A percentile compares a stretch with the other conserved stretches of the same genome.
Conservation (phyloP, 2,888 invertebrate species). For the Acanthosepion pharaonis region DNA sequence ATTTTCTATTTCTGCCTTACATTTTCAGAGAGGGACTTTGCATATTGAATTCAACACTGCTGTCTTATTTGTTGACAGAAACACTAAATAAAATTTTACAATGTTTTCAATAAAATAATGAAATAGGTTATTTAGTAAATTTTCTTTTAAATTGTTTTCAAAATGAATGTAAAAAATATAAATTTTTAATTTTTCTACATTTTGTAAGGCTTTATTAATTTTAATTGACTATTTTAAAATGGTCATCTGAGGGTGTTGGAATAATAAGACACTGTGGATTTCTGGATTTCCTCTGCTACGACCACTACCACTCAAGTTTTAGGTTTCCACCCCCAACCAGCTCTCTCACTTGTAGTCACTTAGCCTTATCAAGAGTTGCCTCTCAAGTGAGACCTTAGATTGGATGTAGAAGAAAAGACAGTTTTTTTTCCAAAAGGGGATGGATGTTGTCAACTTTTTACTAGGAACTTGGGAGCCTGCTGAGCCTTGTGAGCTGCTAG, state of each 20-base stretch:
- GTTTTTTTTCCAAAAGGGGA: neutral
- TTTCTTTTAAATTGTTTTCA: no score
- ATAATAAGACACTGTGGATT: no score
- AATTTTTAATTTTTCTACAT: no score
- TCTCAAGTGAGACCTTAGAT: neutral
- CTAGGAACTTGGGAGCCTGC: conserved; percentile 9
- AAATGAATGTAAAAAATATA: no score
- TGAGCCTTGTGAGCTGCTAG: conserved; percentile 20
- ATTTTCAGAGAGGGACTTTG: neutral
- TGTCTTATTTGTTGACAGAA: neutral
- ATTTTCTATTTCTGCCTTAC: neutral
- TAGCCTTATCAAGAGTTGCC: conserved; percentile 4
- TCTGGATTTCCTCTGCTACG: neutral
- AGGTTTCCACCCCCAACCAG: neutral
- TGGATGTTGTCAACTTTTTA: conserved; percentile 24
- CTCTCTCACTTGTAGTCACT: neutral
- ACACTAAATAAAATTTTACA: neutral
- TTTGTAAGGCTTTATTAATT: no score
- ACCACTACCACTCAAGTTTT: neutral
- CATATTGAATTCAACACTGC: neutral
- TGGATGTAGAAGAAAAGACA: neutral
- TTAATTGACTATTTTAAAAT: no score
- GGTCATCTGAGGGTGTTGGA: no score
- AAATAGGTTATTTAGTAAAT: neutral
- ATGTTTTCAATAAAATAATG: neutral